Conservation (phyloP, 1,140 invertebrate genomes). For the Pseudomyrmex pallidus region DNA sequence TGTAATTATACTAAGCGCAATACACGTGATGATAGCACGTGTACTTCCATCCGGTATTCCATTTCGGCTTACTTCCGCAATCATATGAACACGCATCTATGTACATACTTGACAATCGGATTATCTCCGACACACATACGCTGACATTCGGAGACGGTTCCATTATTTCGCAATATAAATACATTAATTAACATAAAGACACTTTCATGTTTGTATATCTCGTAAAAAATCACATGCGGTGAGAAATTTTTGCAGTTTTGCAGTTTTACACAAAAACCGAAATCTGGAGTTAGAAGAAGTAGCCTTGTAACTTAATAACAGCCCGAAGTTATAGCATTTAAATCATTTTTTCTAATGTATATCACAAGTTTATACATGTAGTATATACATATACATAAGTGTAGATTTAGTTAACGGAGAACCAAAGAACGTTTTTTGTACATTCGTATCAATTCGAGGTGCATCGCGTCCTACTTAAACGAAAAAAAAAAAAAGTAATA, state of each 20-base stretch:
- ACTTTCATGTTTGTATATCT: too few species aligned
- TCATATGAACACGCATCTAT: neutral
- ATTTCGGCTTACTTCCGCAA: conserved; percentile 3
- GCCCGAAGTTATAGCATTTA: conserved; percentile 50
- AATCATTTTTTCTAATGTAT: conserved; percentile 65
- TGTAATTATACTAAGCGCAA: conserved; percentile 36
- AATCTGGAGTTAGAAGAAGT: conserved; percentile 7
- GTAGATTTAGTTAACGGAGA: conserved; percentile 53
- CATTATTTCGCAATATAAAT: conserved; percentile 21
- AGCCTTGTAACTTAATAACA: conserved; percentile 24
- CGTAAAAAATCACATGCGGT: neutral
- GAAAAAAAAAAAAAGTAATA: conserved; percentile 35
- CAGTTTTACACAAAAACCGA: conserved; percentile 65
- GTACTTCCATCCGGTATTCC: conserved; percentile 14
- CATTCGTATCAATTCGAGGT: conserved; percentile 55
- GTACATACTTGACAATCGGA: conserved; percentile 30
- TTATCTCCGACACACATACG: neutral
- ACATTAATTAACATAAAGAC: conserved; percentile 11
- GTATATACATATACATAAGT: neutral
- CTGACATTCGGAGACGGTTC: conserved; percentile 14
- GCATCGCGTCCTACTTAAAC: conserved; percentile 36
- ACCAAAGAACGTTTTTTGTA: conserved; percentile 66
- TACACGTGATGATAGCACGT: conserved; percentile 10
- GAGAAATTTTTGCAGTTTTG: conserved; percentile 62
- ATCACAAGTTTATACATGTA: conserved; percentile 24